A percentile compares a stretch with the other conserved stretches of the same genome.
These are phyloP conservation scores for Oriolus oriolus DNA, from an alignment of 2,113 vertebrate species.

Conservation along the genomic window DNA sequence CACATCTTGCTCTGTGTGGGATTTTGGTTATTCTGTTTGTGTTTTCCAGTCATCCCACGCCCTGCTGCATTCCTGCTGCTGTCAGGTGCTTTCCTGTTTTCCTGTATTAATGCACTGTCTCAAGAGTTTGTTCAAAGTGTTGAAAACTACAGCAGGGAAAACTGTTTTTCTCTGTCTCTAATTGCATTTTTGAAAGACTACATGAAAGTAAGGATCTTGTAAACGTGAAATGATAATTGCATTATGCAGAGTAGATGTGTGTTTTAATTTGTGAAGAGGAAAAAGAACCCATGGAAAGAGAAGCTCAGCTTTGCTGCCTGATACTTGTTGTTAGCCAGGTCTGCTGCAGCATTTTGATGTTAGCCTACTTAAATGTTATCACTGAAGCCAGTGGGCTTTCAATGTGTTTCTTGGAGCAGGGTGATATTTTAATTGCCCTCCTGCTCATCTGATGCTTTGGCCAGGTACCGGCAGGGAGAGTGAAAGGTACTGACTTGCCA, in stretches of 20 bases:
- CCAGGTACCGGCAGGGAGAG: background rate
- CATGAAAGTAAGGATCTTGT: background rate
- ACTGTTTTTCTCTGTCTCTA: background rate
- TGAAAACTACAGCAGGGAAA: background rate
- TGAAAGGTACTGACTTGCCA: background rate
- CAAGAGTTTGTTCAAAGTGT: background rate
- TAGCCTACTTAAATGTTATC: background rate
- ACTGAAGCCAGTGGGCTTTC: background rate
- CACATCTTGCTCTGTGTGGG: background rate
- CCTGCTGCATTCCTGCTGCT: background rate
- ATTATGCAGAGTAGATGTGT: background rate
- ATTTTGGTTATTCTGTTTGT: background rate
- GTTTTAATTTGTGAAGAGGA: background rate
- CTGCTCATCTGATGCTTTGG: background rate
- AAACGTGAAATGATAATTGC: background rate
- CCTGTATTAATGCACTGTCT: background rate
- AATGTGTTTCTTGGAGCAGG: background rate
- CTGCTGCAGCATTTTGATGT: background rate
- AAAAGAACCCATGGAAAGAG: background rate
- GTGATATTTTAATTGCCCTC: constrained; percentile 24
- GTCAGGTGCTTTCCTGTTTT: background rate
- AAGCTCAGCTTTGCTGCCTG: background rate
- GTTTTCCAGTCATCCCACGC: background rate
- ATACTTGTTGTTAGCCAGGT: background rate
- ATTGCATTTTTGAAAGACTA: background rate